A percentile compares a stretch with the other conserved stretches of the same genome.
Conservation (phyloP, 2,888 invertebrate species). For the Danaus chrysippus region DNA sequence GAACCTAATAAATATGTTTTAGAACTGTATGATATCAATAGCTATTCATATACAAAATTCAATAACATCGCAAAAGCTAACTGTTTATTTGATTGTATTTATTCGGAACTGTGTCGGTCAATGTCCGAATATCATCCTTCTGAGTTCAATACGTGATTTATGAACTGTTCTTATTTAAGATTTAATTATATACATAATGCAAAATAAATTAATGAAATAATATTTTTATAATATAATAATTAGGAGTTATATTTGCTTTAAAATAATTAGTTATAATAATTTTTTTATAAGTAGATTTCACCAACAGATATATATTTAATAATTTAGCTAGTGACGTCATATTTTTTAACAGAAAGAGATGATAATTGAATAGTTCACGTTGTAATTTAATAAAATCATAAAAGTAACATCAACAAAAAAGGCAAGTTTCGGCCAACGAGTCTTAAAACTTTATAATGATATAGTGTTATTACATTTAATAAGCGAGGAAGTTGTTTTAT, state of each 20-base stretch:
- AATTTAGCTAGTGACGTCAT: too few relatives aligned
- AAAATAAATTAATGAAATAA: neutral
- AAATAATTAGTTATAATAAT: too few relatives aligned
- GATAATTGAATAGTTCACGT: neutral
- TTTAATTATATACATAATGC: neutral
- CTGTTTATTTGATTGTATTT: slow-evolving; percentile 8
- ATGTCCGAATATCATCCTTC: slow-evolving; percentile 15
- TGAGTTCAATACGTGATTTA: neutral
- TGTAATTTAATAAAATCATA: neutral
- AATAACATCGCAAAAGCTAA: neutral
- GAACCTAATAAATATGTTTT: too few relatives aligned
- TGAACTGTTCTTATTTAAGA: neutral
- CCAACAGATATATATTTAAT: too few relatives aligned
- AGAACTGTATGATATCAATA: too few relatives aligned
- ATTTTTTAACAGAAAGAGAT: too few relatives aligned
- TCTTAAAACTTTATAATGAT: neutral
- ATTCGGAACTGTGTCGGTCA: slow-evolving; percentile 29
- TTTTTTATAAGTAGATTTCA: too few relatives aligned
- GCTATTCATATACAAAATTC: slow-evolving; percentile 9
- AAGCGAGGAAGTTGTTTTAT: neutral
- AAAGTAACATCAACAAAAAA: neutral
- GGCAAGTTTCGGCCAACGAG: neutral
- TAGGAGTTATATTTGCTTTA: too few relatives aligned
- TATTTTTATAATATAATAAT: too few relatives aligned
- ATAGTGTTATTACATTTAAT: slow-evolving; percentile 1